Percentiles rank a stretch among this genome's conserved stretches.
Evolutionary conservation across 2,797 vertebrate genomes (phyloP).

Genomic region (Lutjanus campechanus): DNA sequence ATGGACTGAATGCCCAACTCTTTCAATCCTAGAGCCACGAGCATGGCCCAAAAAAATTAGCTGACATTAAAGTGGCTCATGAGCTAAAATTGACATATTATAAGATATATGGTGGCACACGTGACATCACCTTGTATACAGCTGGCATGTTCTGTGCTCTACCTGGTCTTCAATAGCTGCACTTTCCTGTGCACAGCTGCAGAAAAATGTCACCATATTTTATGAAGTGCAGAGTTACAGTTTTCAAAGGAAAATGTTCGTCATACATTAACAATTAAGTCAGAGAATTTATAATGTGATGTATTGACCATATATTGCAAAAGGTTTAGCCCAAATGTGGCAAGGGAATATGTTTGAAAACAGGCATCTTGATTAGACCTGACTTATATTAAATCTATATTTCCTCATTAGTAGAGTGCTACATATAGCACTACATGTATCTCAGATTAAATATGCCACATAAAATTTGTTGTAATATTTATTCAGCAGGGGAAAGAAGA

Average conservation of each 20-base stretch:
- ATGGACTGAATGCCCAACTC: background rate
- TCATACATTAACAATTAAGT: background rate
- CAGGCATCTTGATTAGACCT: slow-evolving; percentile 4
- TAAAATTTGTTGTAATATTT: slow-evolving; percentile 17
- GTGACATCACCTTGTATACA: background rate
- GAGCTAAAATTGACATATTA: background rate
- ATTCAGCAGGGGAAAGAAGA: background rate
- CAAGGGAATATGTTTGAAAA: background rate
- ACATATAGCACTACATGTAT: slow-evolving; percentile 20
- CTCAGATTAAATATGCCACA: background rate
- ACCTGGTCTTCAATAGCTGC: background rate
- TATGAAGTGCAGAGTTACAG: slow-evolving; percentile 23
- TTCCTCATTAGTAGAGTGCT: slow-evolving; percentile 8
- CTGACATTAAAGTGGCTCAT: background rate
- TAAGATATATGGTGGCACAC: background rate
- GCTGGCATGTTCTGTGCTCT: background rate
- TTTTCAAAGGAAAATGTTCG: slow-evolving; percentile 10
- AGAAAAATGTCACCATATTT: slow-evolving; percentile 8
- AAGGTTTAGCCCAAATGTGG: background rate
- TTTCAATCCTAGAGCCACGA: background rate
- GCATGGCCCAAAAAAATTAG: background rate
- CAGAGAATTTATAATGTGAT: background rate
- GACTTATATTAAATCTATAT: slow-evolving; percentile 3
- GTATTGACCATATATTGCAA: background rate
- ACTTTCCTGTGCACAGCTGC: slow-evolving; percentile 16